A percentile compares a stretch with the other conserved stretches of the same genome.
phyloP scores from a whole-genome alignment of 2,113 vertebrate genomes.

The Setophaga petechia region DNA sequence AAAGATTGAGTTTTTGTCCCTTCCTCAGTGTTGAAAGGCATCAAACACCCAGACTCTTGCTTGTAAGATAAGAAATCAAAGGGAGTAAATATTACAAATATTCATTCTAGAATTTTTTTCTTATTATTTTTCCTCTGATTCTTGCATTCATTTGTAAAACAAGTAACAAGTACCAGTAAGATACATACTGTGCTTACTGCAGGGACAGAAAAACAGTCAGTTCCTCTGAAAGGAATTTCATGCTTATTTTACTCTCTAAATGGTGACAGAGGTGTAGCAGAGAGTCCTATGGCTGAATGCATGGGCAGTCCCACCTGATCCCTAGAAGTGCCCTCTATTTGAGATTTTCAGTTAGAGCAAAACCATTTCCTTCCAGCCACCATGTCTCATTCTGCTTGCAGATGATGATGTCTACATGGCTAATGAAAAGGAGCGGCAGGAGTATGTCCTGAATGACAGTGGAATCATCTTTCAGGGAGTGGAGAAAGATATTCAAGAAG shows the following conservation, averaged over 20 bases:
- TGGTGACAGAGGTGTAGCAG: neutral
- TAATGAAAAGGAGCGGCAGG: slow-evolving; percentile 74
- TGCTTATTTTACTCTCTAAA: neutral
- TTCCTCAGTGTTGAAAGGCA: neutral
- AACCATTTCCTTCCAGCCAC: neutral
- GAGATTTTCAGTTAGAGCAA: neutral
- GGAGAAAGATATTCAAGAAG: slow-evolving; percentile 74
- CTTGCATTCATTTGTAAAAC: neutral
- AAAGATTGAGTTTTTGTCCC: neutral
- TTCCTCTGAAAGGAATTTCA: neutral
- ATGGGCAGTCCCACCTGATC: neutral
- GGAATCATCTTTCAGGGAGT: slow-evolving; percentile 86
- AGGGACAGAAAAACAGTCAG: neutral
- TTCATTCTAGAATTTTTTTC: neutral
- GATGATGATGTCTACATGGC: slow-evolving; percentile 83
- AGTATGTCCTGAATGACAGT: slow-evolving; percentile 84
- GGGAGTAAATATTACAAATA: neutral
- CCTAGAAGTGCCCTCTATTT: neutral
- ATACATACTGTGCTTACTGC: neutral
- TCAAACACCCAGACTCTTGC: neutral
- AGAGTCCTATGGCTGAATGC: neutral
- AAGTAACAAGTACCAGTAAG: neutral
- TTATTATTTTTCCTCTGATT: neutral
- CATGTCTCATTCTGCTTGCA: slow-evolving; percentile 39
- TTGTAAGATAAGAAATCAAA: neutral